Evolutionary conservation across 2,113 vertebrate species (phyloP), one percentile per base, ranked within the genome.

Genomic region (Panthera leo): DNA sequence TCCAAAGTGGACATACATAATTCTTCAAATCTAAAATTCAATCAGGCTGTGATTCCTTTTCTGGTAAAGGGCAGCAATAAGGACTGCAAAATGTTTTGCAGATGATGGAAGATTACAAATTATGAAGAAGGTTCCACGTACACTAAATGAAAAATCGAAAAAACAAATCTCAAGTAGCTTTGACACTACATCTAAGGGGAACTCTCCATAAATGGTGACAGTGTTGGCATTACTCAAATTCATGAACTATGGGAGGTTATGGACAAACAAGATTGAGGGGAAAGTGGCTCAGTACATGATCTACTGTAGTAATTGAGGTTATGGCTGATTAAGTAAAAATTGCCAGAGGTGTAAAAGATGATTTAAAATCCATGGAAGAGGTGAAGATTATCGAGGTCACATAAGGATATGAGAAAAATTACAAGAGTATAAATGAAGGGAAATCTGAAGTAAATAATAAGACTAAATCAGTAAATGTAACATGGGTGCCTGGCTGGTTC

Each of bases 381-480:
- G 36, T 29, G 5, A 95, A 55, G 71, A 88, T 63, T 36, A 84
- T 39, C 34, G 86, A 85, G 5, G n/a, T 88, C 67, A 93, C 65
- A 51, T 78, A 92, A 92, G 31, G 31, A 79, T 31, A 80, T 4
- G 34, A 89, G 42, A 39, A 80, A 85, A 93, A 76, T 42, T 42
- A 25, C 23, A 75, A 68, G 27, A 58, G 5, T 67, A 71, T 51
- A 45, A 80, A 68, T 31, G 5, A 93, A 23, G 71, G 7, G 29
- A 91, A 92, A 78, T 18, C 0, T 53, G 27, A 96, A 61, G 63
- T 91, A 73, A 93, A 75, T 67, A 23, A 18, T 79, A 96, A 71
- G 39, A 94, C 53, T 90, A 91, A 94, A 87, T 79, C 61, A 79
- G 1, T 55, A 94, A 79, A 25, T 45, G 68, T 36, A 12, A 73